A percentile compares a stretch with the other conserved stretches of the same genome.
Evolutionary conservation across 2,888 invertebrate genomes (phyloP).

Genomic region (Cataglyphis cursor): DNA sequence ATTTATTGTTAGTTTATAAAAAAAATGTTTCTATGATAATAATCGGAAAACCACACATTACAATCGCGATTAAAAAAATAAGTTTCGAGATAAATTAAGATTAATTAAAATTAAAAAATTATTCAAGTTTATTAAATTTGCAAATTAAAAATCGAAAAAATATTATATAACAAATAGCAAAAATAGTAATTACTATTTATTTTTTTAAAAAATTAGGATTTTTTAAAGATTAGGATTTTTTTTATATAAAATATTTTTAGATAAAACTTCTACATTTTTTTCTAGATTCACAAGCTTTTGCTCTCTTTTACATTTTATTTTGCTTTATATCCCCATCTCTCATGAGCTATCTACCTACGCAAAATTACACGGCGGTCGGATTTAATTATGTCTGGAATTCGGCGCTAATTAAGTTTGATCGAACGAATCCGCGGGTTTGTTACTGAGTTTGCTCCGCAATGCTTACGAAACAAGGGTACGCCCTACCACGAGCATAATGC

Average conservation of each 20-base stretch:
- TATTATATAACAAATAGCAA: not conserved
- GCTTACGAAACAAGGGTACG: slow-evolving; percentile 82
- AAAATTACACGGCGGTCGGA: slow-evolving; percentile 80
- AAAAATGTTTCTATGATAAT: slow-evolving; percentile 7
- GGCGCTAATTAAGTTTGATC: slow-evolving; percentile 85
- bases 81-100: not conserved
- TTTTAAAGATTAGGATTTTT: not conserved
- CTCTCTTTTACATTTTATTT: slow-evolving; percentile 30
- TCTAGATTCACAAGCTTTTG: not conserved
- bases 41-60: slow-evolving; percentile 8
- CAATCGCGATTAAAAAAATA: not conserved
- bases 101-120: not conserved
- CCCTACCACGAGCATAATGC: slow-evolving; percentile 78
- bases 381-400: slow-evolving; percentile 85
- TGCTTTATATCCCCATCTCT: slow-evolving; percentile 57
- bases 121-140: not conserved
- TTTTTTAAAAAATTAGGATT: not conserved
- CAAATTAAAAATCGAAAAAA: not conserved
- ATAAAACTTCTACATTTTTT: slow-evolving; percentile 40
- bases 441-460: slow-evolving; percentile 81
- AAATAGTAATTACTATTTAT: slow-evolving; percentile 8
- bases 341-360: slow-evolving; percentile 69
- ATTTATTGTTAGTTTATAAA: slow-evolving; percentile 43
- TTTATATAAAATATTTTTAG: no score
- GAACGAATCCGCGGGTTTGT: slow-evolving; percentile 84